Evolutionary conservation across 2,797 vertebrate genomes (phyloP).

Genomic region (Poliocrania exsul): DNA sequence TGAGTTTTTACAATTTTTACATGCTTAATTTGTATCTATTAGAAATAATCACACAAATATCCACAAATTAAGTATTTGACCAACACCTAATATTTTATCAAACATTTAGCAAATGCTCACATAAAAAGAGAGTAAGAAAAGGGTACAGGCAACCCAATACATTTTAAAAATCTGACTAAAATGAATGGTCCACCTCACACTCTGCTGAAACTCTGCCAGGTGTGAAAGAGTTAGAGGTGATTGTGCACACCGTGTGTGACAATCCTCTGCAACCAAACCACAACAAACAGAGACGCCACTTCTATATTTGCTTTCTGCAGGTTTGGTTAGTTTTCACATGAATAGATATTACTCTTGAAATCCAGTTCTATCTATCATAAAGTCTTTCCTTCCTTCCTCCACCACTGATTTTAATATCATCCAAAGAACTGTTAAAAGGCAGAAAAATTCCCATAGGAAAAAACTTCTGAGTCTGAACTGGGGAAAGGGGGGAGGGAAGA

Average conservation of each 20-base stretch:
- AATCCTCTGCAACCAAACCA: background rate
- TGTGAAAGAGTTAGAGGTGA: background rate
- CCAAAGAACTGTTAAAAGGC: background rate
- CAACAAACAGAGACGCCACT: background rate
- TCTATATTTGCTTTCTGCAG: background rate
- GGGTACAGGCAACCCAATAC: background rate
- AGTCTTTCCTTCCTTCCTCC: background rate
- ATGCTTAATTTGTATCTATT: background rate
- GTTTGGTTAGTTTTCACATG: constrained; percentile 17
- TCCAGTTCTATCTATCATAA: background rate
- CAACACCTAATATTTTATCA: background rate
- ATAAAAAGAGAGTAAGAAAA: background rate
- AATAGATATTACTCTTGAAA: background rate
- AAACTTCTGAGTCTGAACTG: background rate
- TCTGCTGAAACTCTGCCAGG: background rate
- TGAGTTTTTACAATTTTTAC: background rate
- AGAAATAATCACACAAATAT: background rate
- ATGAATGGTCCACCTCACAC: background rate
- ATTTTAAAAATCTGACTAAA: background rate
- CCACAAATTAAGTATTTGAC: background rate
- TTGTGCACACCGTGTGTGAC: background rate
- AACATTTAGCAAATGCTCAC: background rate
- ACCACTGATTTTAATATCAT: constrained; percentile 32
- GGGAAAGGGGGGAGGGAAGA: background rate
- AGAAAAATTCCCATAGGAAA: constrained; percentile 43